Evolutionary conservation across 92 coral and sea anemone genomes (phyloP).

Genomic region (Phenganax subtilis): DNA sequence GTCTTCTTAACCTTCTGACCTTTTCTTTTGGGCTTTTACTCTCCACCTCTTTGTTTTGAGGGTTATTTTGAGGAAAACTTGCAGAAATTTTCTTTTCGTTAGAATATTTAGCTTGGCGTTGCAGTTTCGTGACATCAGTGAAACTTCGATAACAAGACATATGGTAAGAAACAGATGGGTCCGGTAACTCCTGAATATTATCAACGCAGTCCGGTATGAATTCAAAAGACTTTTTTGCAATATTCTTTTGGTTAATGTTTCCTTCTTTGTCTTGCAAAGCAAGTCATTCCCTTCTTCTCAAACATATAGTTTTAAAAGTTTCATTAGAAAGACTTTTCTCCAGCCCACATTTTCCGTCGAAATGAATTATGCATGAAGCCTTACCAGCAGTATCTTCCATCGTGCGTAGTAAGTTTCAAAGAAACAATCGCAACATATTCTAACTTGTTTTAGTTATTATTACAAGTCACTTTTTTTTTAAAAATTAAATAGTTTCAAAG

Average conservation of each 20-base stretch:
- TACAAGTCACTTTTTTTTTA: neutral
- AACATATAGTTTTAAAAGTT: slow-evolving; percentile 26
- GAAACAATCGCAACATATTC: slow-evolving; percentile 10
- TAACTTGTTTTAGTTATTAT: neutral
- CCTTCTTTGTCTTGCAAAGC: slow-evolving; percentile 5
- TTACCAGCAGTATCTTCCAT: slow-evolving; percentile 8
- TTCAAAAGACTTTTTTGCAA: slow-evolving; percentile 23
- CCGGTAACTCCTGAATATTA: slow-evolving; percentile 7
- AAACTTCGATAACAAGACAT: slow-evolving; percentile 10
- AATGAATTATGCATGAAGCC: slow-evolving; percentile 5
- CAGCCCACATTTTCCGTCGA: slow-evolving; percentile 5
- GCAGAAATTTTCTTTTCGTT: slow-evolving; percentile 26
- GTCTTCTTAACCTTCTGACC: slow-evolving; percentile 13
- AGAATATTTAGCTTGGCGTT: slow-evolving; percentile 11
- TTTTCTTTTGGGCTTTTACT: slow-evolving; percentile 1
- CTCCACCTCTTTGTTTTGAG: slow-evolving; percentile 19
- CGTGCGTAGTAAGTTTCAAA: neutral
- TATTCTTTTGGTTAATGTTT: slow-evolving; percentile 1
- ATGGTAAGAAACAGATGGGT: neutral
- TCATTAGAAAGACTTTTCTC: slow-evolving; percentile 17
- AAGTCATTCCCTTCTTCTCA: slow-evolving; percentile 12
- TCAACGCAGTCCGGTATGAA: slow-evolving; percentile 23
- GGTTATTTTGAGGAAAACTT: slow-evolving; percentile 4
- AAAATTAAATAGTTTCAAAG: neutral
- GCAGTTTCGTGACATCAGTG: slow-evolving; percentile 24